Base-by-base conservation (phyloP, 2,888 invertebrate species). In the Cephus pulcher region DNA sequence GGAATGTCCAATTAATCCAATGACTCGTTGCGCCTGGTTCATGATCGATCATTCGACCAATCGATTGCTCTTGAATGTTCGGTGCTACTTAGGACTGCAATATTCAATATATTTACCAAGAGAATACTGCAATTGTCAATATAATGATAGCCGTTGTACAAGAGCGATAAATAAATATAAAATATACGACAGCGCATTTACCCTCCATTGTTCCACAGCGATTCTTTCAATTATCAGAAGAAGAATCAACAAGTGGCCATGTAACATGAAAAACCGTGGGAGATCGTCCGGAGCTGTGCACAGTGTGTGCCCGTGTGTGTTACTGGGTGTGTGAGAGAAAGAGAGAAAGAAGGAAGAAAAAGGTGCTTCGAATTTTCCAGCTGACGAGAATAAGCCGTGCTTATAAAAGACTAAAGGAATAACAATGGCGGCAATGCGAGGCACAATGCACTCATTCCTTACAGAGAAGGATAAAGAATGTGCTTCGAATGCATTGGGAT, bases 1-100 rank as follows among this genome's bases (percentile, higher is more conserved):
- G 81, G 73, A 79, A 81, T 73, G 78, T 74, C 69, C 80, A 78
- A 82, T 84, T 82, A 80, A 81, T 78, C 80, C 35, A 71, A 30
- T 70, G 79, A 78, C 79, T 81, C 77, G 23, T 23, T 23, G 23
- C 56, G 56, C 23, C 23, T 76, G 75, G 15, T 32, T 30, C 75
- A 34, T 37, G 69, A 74, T 40, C 70, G 76, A 75, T 78, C 12
- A 32, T 74, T 56, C 23, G 56, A 56, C 2, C 56, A 56, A 56
- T 56, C 23, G 56, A 56, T 56, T 9, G 56, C 56, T 56, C 2
- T 23, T 56, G 2, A 56, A 23, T 9, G 56, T 23, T 56, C 56
- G 23, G 23, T 56, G 1, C 56, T 56, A 56, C 15, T 23, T 23
- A 23, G 15, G 56, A 23, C 15, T 56, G 9, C 23, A 9, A 9